Evolutionary conservation across 2,797 vertebrate species (phyloP), one percentile per base, ranked within the genome.

Genomic region (Lepilemur septentrionalis): DNA sequence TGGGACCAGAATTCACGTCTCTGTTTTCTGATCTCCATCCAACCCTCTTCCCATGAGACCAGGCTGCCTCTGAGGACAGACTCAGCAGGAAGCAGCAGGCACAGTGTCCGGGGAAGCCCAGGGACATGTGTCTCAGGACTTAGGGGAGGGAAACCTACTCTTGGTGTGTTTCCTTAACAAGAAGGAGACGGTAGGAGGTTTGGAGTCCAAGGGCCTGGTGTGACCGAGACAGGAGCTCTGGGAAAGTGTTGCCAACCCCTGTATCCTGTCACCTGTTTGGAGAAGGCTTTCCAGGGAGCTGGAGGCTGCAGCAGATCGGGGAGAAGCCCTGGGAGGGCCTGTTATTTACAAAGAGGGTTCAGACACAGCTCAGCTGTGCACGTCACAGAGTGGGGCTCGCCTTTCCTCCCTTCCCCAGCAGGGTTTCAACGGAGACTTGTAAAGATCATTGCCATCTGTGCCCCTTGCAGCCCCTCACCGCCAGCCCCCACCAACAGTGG

Each of bases 241-340:
- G 57, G 48, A 86, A 81, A 5, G 13, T 5, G 5, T 2, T 50
- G 43, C 22, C 59, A 72, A 38, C 22, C 13, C 43, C 17, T 30
- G 18, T 48, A 46, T 67, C 57, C 28, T 25, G 23, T 23, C 70
- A 8, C 4, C 12, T 50, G 63, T 32, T 57, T 32, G 43, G 35
- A 81, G 48, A 81, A 76, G 18, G 59, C 18, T 48, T 55, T 70
- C 65, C 18, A 28, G 46, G 57, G 10, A 67, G 43, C 35, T 11
- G 12, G 14, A 9, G 25, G 43, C 41, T n/a, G 15, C 0, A 1
- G 55, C 1, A 5, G 7, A n/a, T 28, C 7, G 2, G 14, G 15
- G 4, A 73, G 20, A 48, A 52, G 12, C 22, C 22, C 25, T 32
- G 11, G 17, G n/a, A 69, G 15, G n/a, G 43, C 11, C 12, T 89